Percentiles rank a stretch among this genome's conserved stretches.
These are phyloP conservation scores for Orycteropus afer DNA, from an alignment of 2,113 vertebrate species.

Conservation along the genomic window DNA sequence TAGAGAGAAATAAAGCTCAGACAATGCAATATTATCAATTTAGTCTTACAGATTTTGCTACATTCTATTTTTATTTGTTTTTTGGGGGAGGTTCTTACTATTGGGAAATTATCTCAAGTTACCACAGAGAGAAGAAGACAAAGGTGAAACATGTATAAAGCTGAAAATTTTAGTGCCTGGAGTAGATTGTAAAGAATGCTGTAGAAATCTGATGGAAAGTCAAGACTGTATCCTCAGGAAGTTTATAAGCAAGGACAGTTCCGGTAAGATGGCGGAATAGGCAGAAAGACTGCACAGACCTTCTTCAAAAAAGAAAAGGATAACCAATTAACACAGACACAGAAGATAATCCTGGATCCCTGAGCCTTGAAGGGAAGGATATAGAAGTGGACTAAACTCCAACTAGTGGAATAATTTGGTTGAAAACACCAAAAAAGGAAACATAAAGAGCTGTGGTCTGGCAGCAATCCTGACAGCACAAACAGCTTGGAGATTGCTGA, in stretches of 20 bases:
- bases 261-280: too few species aligned
- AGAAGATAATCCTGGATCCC: too few species aligned
- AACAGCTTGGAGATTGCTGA: too few species aligned
- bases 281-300: too few species aligned
- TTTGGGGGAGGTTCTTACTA: background rate
- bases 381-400: too few species aligned
- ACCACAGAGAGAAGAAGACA: background rate
- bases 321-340: too few species aligned
- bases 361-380: too few species aligned
- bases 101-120: background rate
- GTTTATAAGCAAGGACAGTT: background rate
- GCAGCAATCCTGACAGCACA: too few species aligned
- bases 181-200: background rate
- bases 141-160: background rate
- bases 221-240: background rate
- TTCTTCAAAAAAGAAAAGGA: too few species aligned
- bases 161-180: background rate
- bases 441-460: too few species aligned
- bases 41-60: background rate
- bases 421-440: too few species aligned
- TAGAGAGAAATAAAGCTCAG: constrained; percentile 51
- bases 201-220: background rate
- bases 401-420: too few species aligned
- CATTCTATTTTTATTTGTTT: background rate
- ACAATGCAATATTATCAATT: background rate